Evolutionary conservation across 30 jellyfish, hydroid and myxozoan species (phyloP), one percentile per base, ranked within the genome.

Genomic region (Chironex yamaguchii): DNA sequence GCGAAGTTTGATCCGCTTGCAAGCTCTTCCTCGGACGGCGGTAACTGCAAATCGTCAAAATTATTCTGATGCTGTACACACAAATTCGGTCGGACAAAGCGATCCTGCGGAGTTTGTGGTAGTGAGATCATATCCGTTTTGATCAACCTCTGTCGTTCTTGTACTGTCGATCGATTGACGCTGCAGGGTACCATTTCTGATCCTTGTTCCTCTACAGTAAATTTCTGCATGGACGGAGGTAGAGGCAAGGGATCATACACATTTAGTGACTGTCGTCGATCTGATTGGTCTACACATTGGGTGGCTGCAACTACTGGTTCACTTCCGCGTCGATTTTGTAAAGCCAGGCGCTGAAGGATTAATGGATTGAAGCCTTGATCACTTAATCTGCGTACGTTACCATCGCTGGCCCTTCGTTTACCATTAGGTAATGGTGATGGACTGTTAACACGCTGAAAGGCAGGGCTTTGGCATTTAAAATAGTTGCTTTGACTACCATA

Each of bases 361-460:
- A 86, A 53, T 1, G 87, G 89, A 42, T 89, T 88, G 21, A 69
- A 70, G n/a, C 30, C 33, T 4, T 50, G 63, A 77, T 93, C 97
- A 51, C 98, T 85, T 20, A 87, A 71, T n/a, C 97, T 76, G 24
- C 91, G 72, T 0, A 87, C 97, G 33, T 69, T 93, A 4, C 98
- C 97, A 22, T 93, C 98, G 65, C 97, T 93, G 4, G 98, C 97
- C 0, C 97, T 85, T 32, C 97, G 83, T 21, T 30, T 21, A 42
- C 94, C 97, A 50, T 82, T 77, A 1, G 90, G 73, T 3, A 76
- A 67, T 2, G 92, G 89, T 36, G 85, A 67, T 29, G 96, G 97
- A 1, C 96, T 67, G 0, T 89, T 91, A 48, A 85, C 63, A 36
- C 67, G 93, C 77, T 91, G 96, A 54, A 89, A 69, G 9, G 92